Evolutionary conservation across 2,888 invertebrate genomes (phyloP).

Genomic region (Sycophila texana): DNA sequence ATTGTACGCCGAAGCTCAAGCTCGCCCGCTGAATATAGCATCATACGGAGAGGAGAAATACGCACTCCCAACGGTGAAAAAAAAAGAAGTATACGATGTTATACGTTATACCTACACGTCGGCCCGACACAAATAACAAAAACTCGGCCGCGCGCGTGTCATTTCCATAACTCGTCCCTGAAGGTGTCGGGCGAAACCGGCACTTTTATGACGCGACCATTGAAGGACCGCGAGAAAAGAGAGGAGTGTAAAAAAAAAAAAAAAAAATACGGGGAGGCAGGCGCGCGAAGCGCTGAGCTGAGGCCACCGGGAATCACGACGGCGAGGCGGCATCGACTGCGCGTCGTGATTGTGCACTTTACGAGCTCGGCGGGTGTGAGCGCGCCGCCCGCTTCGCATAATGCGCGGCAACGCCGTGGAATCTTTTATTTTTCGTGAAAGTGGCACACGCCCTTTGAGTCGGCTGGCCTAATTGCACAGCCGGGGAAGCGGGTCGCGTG

Average conservation of each 20-base stretch:
- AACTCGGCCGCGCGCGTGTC: not conserved
- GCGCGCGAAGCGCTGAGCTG: not conserved
- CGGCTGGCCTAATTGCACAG: conserved; percentile 34
- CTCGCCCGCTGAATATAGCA: no score
- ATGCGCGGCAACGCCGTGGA: not conserved
- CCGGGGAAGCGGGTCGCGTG: conserved; percentile 39
- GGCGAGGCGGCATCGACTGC: not conserved
- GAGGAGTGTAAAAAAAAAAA: not conserved
- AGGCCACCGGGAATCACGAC: not conserved
- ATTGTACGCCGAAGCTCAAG: no score
- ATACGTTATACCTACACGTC: not conserved
- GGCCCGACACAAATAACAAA: not conserved
- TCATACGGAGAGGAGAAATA: no score
- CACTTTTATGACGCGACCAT: conserved; percentile 2
- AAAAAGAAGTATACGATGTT: no score
- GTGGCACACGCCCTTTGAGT: conserved; percentile 36
- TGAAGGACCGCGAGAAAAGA: not conserved
- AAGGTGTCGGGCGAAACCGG: conserved; percentile 38
- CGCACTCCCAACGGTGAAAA: no score
- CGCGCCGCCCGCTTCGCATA: not conserved
- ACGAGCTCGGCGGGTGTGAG: not conserved
- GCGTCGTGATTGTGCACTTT: conserved; percentile 31
- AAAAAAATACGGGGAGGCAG: not conserved
- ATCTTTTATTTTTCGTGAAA: conserved; percentile 40
- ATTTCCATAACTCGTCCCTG: conserved; percentile 51